Conservation (phyloP, 2,888 invertebrate genomes). For the Phasia obesa region DNA sequence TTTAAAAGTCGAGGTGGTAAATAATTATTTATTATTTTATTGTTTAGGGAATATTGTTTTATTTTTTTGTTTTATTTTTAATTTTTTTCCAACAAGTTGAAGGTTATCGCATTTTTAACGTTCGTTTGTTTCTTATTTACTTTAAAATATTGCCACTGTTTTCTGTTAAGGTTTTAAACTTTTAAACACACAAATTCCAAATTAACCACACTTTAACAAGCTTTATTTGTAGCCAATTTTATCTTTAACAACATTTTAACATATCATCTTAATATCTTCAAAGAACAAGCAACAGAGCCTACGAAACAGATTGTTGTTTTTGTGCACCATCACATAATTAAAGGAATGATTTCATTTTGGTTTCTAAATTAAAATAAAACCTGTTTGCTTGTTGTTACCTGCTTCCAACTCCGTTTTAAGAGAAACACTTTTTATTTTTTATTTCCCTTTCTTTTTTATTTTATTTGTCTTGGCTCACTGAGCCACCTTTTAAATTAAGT, state of each 20-base stretch:
- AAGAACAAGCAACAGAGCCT: conserved; percentile 22
- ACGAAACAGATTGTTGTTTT: background rate
- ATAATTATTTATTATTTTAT: too few relatives aligned
- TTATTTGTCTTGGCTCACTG: too few relatives aligned
- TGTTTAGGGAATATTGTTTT: background rate
- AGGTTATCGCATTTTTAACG: conserved; percentile 1
- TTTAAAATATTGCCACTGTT: background rate
- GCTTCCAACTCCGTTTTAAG: too few relatives aligned
- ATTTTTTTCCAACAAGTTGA: background rate
- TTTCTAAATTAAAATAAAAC: too few relatives aligned
- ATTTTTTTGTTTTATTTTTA: background rate
- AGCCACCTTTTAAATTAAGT: too few relatives aligned
- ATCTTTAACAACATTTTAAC: conserved; percentile 46
- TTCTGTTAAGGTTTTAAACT: background rate
- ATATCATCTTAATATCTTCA: conserved; percentile 44
- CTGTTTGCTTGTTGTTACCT: too few relatives aligned
- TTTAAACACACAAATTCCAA: background rate
- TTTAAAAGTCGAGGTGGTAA: conserved; percentile 21
- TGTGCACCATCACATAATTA: background rate
- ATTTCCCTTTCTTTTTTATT: too few relatives aligned
- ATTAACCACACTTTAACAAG: conserved; percentile 40
- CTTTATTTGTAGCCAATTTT: conserved; percentile 37
- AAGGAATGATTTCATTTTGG: conserved; percentile 16
- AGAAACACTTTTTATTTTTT: too few relatives aligned
- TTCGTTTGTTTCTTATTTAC: background rate